Conservation (phyloP, 1,140 invertebrate species). For the Hyphantria cunea region DNA sequence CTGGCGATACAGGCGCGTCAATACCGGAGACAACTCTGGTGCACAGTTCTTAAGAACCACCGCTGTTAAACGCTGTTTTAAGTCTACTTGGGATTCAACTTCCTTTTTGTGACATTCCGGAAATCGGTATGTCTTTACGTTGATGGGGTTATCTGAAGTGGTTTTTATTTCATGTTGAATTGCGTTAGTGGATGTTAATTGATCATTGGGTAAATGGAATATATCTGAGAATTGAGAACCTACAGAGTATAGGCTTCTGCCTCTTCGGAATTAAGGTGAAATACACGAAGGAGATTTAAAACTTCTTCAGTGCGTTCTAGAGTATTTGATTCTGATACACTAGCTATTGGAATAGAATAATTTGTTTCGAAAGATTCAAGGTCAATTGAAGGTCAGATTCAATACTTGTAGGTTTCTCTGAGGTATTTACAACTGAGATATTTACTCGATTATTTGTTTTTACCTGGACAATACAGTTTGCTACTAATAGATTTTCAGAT, state of each 20-base stretch:
- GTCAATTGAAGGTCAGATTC: neutral
- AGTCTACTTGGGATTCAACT: too few species aligned
- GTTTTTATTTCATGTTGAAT: conserved; percentile 36
- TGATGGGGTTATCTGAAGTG: conserved; percentile 10
- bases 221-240: too few species aligned
- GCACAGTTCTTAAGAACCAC: too few species aligned
- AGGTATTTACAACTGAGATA: too few species aligned
- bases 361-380: neutral
- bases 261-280: conserved; percentile 37
- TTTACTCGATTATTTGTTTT: too few species aligned
- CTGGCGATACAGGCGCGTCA: too few species aligned
- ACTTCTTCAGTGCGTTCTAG: conserved; percentile 21
- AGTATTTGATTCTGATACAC: conserved; percentile 2
- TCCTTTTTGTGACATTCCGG: conserved; percentile 54
- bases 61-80: too few species aligned
- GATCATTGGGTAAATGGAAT: too few species aligned
- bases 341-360: conserved; percentile 3
- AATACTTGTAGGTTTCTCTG: conserved; percentile 28
- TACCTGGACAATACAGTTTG: conserved; percentile 29
- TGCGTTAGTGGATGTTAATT: conserved; percentile 27
- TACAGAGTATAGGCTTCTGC: conserved; percentile 10
- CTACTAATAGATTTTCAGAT: conserved; percentile 28
- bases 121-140: conserved; percentile 54
- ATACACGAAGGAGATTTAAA: conserved; percentile 8
- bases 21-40: too few species aligned